phyloP scores from a whole-genome alignment of 2,888 invertebrate species.

The Branchellion lobata region DNA sequence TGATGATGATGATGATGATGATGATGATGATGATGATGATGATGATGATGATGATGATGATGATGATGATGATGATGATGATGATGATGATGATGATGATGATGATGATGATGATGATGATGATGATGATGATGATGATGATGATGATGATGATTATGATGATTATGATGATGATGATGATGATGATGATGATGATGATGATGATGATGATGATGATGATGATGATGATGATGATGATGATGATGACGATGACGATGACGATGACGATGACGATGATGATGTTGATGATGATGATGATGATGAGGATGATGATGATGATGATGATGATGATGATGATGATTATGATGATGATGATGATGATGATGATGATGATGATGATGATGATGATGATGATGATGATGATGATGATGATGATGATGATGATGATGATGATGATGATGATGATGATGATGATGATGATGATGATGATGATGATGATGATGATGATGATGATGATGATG shows the following conservation, averaged over 20 bases:
- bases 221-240: neutral
- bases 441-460: slow-evolving; percentile 35
- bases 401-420: slow-evolving; percentile 37
- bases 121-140: slow-evolving; percentile 38
- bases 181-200: neutral
- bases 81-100: slow-evolving; percentile 36
- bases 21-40: slow-evolving; percentile 37
- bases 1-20: slow-evolving; percentile 37
- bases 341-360: slow-evolving; percentile 33
- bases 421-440: slow-evolving; percentile 38
- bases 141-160: slow-evolving; percentile 39
- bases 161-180: neutral
- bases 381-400: slow-evolving; percentile 35
- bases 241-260: slow-evolving; percentile 3
- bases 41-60: slow-evolving; percentile 37
- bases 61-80: slow-evolving; percentile 38
- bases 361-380: slow-evolving; percentile 39
- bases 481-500: slow-evolving; percentile 37
- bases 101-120: slow-evolving; percentile 34
- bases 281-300: no score
- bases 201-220: slow-evolving; percentile 11
- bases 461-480: slow-evolving; percentile 40
- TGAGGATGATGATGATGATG: no score
- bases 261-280: slow-evolving; percentile 27
- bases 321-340: slow-evolving; percentile 40